Conservation (phyloP, 2,113 vertebrate species). For the Conger conger region DNA sequence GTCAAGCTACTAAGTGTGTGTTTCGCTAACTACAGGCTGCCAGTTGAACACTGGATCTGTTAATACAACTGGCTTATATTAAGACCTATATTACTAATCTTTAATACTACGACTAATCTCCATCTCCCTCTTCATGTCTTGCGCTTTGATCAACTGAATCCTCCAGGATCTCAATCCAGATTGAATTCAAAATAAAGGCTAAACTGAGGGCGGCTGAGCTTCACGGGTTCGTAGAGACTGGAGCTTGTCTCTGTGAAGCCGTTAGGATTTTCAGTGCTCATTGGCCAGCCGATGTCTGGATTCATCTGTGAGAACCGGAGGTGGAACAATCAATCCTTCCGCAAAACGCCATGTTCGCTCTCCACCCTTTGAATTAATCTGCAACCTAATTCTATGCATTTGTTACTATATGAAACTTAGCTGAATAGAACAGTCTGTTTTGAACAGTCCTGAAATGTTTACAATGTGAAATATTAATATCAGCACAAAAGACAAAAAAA, state of each 20-base stretch:
- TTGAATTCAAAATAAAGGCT: neutral
- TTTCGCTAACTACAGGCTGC: neutral
- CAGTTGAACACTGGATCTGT: neutral
- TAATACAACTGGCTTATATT: neutral
- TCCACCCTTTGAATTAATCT: neutral
- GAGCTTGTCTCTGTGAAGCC: neutral
- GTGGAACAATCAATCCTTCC: neutral
- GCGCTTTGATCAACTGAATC: neutral
- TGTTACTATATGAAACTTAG: constrained; percentile 49
- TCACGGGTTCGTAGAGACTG: neutral
- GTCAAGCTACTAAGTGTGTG: neutral
- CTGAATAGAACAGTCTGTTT: constrained; percentile 44
- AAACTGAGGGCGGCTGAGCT: too few relatives aligned
- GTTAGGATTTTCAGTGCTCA: neutral
- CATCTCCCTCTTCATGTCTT: neutral
- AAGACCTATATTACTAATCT: neutral
- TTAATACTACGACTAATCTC: neutral
- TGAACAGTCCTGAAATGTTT: constrained; percentile 66
- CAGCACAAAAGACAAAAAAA: constrained; percentile 51
- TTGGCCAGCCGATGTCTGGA: neutral
- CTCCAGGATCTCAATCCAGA: neutral
- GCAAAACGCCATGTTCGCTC: neutral
- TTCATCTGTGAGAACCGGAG: neutral
- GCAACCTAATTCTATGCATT: constrained; percentile 65
- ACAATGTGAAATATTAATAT: constrained; percentile 65